A percentile compares a stretch with the other conserved stretches of the same genome.
Evolutionary conservation across 2,888 invertebrate species (phyloP).

Genomic region (Eremobia ochroleuca): DNA sequence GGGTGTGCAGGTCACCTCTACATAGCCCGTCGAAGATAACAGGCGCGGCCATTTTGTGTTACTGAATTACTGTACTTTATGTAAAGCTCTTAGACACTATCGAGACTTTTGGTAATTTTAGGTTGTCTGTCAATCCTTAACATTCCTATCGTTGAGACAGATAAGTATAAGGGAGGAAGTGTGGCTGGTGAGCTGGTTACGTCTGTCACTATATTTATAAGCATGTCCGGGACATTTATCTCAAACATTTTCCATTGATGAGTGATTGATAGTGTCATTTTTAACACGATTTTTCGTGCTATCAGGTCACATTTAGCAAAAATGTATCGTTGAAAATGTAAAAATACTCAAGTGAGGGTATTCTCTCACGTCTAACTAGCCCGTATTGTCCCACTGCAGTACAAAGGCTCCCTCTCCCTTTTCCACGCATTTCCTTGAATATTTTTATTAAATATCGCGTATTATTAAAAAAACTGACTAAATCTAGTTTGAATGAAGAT

Average conservation of each 20-base stretch:
- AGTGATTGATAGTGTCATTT: constrained; percentile 5
- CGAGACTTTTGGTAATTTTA: not conserved
- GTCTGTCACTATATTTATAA: not conserved
- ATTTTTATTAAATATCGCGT: too few relatives aligned
- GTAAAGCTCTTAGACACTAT: not conserved
- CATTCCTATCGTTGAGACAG: too few relatives aligned
- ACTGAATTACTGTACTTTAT: not conserved
- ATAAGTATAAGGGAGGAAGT: too few relatives aligned
- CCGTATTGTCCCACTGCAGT: too few relatives aligned
- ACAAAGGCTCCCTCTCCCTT: too few relatives aligned
- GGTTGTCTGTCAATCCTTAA: not conserved
- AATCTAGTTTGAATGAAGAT: constrained; percentile 1
- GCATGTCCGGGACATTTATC: not conserved
- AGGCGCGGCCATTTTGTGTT: not conserved
- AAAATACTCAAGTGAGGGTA: too few relatives aligned
- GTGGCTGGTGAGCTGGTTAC: not conserved
- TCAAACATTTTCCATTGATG: not conserved
- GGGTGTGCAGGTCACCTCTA: not conserved
- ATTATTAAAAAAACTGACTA: not conserved
- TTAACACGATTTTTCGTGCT: not conserved
- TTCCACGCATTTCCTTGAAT: too few relatives aligned
- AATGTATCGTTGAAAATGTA: not conserved
- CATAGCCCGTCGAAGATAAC: too few relatives aligned
- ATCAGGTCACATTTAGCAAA: not conserved
- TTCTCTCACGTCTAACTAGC: too few relatives aligned